A percentile compares a stretch with the other conserved stretches of the same genome.
Conservation (phyloP, 2,113 vertebrate genomes). For the Hippocampus mohnikei region DNA sequence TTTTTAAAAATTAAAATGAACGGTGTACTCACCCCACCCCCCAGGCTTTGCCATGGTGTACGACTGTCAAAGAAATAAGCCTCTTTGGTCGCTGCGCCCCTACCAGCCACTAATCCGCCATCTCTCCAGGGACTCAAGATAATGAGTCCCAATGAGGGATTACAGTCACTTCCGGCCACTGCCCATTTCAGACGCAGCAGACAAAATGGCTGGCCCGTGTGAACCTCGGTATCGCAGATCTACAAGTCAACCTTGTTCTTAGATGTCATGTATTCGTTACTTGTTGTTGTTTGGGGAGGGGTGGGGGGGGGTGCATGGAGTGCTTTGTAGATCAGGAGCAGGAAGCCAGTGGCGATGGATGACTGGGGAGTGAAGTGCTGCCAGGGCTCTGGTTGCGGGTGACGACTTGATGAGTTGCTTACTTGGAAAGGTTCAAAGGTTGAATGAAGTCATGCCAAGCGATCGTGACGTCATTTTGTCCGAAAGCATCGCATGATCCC, state of each 20-base stretch:
- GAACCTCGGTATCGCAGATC: conserved; percentile 18
- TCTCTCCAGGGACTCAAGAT: conserved; percentile 47
- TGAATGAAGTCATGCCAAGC: too few relatives aligned
- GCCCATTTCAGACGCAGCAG: conserved; percentile 40
- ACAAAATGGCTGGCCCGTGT: conserved; percentile 22
- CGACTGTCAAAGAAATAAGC: conserved; percentile 6
- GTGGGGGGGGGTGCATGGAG: too few relatives aligned
- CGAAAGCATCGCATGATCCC: too few relatives aligned
- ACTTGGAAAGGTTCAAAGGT: too few relatives aligned
- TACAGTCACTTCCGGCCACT: conserved; percentile 48
- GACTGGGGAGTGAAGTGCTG: too few relatives aligned
- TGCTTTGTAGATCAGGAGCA: too few relatives aligned
- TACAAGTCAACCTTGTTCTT: background rate
- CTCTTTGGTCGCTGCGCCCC: conserved; percentile 21
- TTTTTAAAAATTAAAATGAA: too few relatives aligned
- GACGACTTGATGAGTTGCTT: too few relatives aligned
- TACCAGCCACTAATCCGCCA: conserved; percentile 44
- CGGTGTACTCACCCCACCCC: too few relatives aligned
- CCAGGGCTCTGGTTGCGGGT: too few relatives aligned
- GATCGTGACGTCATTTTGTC: too few relatives aligned
- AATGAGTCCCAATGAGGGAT: conserved; percentile 67
- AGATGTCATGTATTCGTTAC: background rate
- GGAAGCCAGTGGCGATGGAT: too few relatives aligned
- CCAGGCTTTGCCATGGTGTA: background rate
- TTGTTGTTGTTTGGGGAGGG: background rate